phyloP scores from a whole-genome alignment of 2,797 vertebrate species.

The Gambelia wislizenii region DNA sequence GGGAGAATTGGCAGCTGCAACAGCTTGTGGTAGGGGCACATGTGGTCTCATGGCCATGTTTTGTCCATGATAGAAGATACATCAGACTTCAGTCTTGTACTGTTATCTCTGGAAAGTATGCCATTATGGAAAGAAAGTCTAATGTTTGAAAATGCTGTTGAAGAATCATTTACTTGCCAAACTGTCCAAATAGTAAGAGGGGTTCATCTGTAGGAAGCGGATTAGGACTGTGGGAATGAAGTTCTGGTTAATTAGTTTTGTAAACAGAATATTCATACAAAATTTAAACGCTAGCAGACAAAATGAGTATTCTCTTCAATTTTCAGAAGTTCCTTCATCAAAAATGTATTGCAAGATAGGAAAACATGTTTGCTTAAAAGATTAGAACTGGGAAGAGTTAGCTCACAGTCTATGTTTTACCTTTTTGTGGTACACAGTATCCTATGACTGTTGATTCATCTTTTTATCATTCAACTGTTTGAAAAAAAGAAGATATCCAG shows the following conservation, averaged over 20 bases:
- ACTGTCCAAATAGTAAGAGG: background rate
- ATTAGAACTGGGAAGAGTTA: background rate
- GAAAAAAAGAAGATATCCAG: background rate
- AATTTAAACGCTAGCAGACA: too few species aligned
- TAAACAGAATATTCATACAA: too few species aligned
- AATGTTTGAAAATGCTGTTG: background rate
- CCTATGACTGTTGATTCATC: background rate
- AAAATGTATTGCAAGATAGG: background rate
- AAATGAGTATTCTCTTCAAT: background rate
- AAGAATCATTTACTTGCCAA: background rate
- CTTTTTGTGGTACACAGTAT: background rate
- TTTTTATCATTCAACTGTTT: background rate
- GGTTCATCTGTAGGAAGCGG: background rate
- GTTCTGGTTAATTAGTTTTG: background rate
- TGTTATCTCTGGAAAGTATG: conserved; percentile 57
- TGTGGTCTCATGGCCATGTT: too few species aligned
- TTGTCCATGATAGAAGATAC: too few species aligned
- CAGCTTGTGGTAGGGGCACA: too few species aligned
- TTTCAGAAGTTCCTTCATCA: background rate
- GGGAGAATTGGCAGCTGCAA: too few species aligned
- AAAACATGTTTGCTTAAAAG: background rate
- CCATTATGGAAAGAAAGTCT: background rate
- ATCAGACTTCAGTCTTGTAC: too few species aligned
- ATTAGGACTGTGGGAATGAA: background rate
- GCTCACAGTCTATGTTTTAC: background rate